Evolutionary conservation across 2,888 invertebrate genomes (phyloP), one percentile per base, ranked within the genome.

Genomic region (Erebia palarica): DNA sequence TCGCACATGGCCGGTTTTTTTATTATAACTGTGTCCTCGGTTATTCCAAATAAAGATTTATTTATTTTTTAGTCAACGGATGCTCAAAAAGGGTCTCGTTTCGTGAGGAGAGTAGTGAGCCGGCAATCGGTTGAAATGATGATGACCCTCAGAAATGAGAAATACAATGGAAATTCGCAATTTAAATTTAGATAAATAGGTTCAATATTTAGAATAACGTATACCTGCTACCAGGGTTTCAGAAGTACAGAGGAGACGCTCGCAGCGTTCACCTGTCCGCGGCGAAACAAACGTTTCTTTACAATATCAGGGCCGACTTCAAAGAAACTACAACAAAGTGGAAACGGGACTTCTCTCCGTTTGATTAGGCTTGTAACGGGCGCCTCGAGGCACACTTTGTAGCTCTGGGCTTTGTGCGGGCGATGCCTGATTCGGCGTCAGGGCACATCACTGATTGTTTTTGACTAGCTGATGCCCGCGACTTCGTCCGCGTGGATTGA

Each of bases 301-400:
- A 68, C 71, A 73, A 73, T 68, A 73, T 73, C 75, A 75, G 64
- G 65, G 64, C 47, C 68, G 84, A 87, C 87, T 85, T 91, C 91
- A 91, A 91, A 92, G 91, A 86, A 89, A 89, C 89, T 87, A 87
- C 84, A 81, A 89, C 90, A 90, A 91, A 91, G 90, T 89, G 88
- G 85, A 88, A 81, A 86, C 87, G 84, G 84, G 81, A 87, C 84
- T 68, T 85, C 83, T 82, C 87, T 81, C 84, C 90, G 90, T 89
- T 91, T 92, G 91, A 92, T 92, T 92, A 90, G 92, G 89, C 90
- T 68, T 42, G 65, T 42, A 86, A 83, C 86, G 78, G 79, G 82
- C 83, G 83, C 83, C 82, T 90, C 89, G 81, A 86, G 92, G 86
- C 82, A 72, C 85, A 85, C 91, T 91, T 92, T 92, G 91, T 90